A percentile compares a stretch with the other conserved stretches of the same genome.
These are phyloP conservation scores for Euproctis similis DNA, from an alignment of 2,888 invertebrate genomes.

Conservation along the genomic window DNA sequence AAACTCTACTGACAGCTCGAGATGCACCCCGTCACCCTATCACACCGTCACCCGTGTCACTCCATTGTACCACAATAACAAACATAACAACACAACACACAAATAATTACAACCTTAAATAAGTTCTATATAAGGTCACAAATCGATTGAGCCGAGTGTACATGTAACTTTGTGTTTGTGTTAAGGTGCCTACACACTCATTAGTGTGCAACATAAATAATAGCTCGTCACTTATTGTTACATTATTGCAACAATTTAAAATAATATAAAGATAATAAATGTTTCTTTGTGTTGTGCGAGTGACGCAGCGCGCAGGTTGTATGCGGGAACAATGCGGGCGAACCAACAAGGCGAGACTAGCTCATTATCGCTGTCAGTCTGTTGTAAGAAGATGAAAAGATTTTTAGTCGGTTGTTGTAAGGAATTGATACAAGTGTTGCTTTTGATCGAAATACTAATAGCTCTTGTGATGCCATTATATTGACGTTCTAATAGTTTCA, in stretches of 20 bases:
- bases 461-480: too few species aligned
- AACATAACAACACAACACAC: constrained; percentile 15
- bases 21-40: constrained; percentile 65
- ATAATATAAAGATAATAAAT: constrained; percentile 67
- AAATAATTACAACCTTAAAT: constrained; percentile 10
- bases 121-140: constrained; percentile 20
- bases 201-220: constrained; percentile 64
- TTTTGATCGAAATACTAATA: too few species aligned
- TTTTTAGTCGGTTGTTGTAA: not conserved
- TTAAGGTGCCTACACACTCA: constrained; percentile 66
- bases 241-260: constrained; percentile 67
- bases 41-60: too few species aligned
- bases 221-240: constrained; percentile 45
- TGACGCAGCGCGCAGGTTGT: constrained; percentile 7
- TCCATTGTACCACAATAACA: constrained; percentile 41
- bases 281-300: constrained; percentile 41
- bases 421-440: too few species aligned
- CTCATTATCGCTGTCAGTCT: constrained; percentile 3
- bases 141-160: constrained; percentile 17
- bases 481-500: too few species aligned
- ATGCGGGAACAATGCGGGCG: constrained; percentile 9
- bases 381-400: constrained; percentile 1
- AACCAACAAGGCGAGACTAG: constrained; percentile 5
- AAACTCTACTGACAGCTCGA: constrained; percentile 59
- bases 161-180: constrained; percentile 26